Evolutionary conservation across 2,888 invertebrate species (phyloP).

Genomic region (Coenonympha glycerion): DNA sequence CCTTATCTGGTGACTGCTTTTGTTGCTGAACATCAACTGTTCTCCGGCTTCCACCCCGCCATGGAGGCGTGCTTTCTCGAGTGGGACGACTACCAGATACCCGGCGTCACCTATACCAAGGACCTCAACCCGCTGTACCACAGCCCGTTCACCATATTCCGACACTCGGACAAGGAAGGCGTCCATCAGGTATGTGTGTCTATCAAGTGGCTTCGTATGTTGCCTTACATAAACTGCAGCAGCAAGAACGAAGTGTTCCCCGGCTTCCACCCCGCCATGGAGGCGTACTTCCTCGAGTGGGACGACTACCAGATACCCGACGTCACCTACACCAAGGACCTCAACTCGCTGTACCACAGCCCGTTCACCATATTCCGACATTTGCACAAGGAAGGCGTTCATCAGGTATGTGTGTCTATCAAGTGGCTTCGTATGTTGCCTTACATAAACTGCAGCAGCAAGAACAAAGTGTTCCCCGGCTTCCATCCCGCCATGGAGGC

Average conservation of each 20-base stretch:
- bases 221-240: constrained; percentile 66
- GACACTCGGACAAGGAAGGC: constrained; percentile 82
- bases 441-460: too few species aligned
- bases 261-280: constrained; percentile 97
- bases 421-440: too few species aligned
- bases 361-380: constrained; percentile 93
- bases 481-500: constrained; percentile 98
- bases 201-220: too few species aligned
- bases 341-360: constrained; percentile 90
- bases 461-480: constrained; percentile 95
- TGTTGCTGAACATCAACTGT: constrained; percentile 76
- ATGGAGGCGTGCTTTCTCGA: constrained; percentile 97
- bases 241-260: constrained; percentile 94
- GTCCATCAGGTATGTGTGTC: constrained; percentile 77
- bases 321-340: constrained; percentile 90
- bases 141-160: constrained; percentile 92
- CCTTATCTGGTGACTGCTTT: too few species aligned
- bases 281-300: constrained; percentile 97
- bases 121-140: constrained; percentile 91
- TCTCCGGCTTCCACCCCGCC: constrained; percentile 97
- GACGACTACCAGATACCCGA: constrained; percentile 95
- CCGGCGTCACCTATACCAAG: constrained; percentile 92
- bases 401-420: constrained; percentile 77
- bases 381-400: constrained; percentile 79
- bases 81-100: constrained; percentile 96